Conservation (phyloP, 2,888 invertebrate genomes). For the Falcaria lacertinaria region DNA sequence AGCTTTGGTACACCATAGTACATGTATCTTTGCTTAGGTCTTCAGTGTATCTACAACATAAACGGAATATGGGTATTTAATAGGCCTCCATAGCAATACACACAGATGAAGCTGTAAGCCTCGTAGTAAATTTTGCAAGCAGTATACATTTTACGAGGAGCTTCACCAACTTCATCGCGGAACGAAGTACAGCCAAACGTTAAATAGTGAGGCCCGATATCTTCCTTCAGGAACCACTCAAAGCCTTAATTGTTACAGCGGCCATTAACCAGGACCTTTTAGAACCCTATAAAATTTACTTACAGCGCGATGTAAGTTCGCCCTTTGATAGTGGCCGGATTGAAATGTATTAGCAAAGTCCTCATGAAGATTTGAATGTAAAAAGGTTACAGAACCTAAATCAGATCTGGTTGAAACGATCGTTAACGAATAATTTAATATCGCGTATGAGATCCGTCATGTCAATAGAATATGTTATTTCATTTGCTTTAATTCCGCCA, state of each 20-base stretch:
- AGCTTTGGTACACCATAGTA: too few relatives aligned
- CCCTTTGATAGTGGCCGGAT: neutral
- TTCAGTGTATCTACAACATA: too few relatives aligned
- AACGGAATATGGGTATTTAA: too few relatives aligned
- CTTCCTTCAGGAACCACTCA: neutral
- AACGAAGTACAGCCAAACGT: neutral
- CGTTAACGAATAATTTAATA: too few relatives aligned
- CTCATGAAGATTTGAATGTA: neutral
- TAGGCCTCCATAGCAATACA: too few relatives aligned
- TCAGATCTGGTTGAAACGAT: too few relatives aligned
- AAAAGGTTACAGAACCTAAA: too few relatives aligned
- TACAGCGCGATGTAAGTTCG: neutral
- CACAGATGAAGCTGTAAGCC: neutral
- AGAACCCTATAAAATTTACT: constrained; percentile 1
- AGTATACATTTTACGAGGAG: neutral
- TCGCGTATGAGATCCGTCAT: too few relatives aligned
- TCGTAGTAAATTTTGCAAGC: neutral
- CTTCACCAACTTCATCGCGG: neutral
- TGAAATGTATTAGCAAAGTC: neutral
- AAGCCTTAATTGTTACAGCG: constrained; percentile 2
- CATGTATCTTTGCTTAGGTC: too few relatives aligned
- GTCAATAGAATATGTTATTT: too few relatives aligned
- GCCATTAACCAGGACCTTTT: constrained; percentile 1
- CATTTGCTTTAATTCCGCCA: too few relatives aligned
- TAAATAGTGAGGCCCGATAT: neutral